Evolutionary conservation across 1,140 invertebrate species (phyloP).

Genomic region (Gonioctena quinquepunctata): DNA sequence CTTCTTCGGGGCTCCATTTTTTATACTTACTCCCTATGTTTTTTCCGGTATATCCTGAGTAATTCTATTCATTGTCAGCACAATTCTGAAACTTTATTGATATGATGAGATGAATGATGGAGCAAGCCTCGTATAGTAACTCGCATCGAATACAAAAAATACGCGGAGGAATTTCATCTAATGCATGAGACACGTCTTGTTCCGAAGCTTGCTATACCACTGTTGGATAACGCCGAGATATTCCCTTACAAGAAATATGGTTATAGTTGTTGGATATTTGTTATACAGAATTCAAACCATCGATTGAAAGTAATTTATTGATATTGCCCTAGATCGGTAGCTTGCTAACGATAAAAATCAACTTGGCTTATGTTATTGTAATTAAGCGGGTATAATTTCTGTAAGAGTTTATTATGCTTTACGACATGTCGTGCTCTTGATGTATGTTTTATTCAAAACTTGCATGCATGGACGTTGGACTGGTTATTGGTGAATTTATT

Average conservation of each 20-base stretch:
- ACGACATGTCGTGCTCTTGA: neutral
- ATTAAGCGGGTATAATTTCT: slow-evolving; percentile 11
- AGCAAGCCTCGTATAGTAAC: neutral
- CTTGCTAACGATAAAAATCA: slow-evolving; percentile 11
- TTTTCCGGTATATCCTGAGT: neutral
- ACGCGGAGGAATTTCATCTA: slow-evolving; percentile 5
- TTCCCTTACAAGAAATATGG: slow-evolving; percentile 18
- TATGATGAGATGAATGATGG: neutral
- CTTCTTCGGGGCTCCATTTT: too few species aligned
- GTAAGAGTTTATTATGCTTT: slow-evolving; percentile 11
- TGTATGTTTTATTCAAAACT: slow-evolving; percentile 17
- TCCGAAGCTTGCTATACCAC: neutral
- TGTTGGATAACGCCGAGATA: slow-evolving; percentile 8
- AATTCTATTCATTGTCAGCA: neutral
- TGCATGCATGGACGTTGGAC: neutral
- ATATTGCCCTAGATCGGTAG: slow-evolving; percentile 13
- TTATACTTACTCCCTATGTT: neutral
- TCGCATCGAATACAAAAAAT: neutral
- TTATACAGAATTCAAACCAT: slow-evolving; percentile 18
- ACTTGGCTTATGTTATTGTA: slow-evolving; percentile 17
- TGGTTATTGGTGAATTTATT: neutral
- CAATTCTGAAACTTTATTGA: neutral
- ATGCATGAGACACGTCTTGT: neutral
- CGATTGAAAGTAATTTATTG: slow-evolving; percentile 19
- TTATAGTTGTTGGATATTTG: slow-evolving; percentile 22